Evolutionary conservation across 2,797 vertebrate species (phyloP).

Genomic region (Xenentodon cancila): DNA sequence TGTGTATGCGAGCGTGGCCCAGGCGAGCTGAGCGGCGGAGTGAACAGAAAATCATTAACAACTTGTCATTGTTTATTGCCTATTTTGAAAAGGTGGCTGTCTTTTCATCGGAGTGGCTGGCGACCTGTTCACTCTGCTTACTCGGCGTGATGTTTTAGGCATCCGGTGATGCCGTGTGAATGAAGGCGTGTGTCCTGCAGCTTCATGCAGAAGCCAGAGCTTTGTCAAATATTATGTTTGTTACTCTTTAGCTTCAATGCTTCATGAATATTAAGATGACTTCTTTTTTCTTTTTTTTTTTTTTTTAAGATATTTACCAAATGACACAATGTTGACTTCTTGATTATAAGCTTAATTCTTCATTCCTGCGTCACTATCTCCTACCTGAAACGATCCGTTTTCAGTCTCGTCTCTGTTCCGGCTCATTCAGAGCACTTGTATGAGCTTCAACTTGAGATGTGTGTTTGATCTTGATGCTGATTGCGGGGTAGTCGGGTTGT

Average conservation of each 20-base stretch:
- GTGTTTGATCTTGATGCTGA: constrained; percentile 66
- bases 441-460: constrained; percentile 30
- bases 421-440: constrained; percentile 41
- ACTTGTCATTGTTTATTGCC: constrained; percentile 50
- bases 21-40: constrained; percentile 41
- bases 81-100: constrained; percentile 64
- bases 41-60: constrained; percentile 27
- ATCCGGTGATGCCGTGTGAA: constrained; percentile 66
- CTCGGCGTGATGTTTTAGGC: constrained; percentile 65
- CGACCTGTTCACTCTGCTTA: constrained; percentile 74
- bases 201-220: constrained; percentile 48
- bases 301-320: constrained; percentile 50
- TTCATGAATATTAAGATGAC: constrained; percentile 69
- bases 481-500: constrained; percentile 55
- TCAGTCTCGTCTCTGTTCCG: constrained; percentile 36
- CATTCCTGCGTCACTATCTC: constrained; percentile 69
- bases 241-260: constrained; percentile 69
- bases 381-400: constrained; percentile 50
- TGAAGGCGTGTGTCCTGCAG: constrained; percentile 55
- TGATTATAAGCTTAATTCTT: constrained; percentile 60
- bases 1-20: constrained; percentile 44
- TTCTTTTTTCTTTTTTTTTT: background rate
- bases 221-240: constrained; percentile 68
- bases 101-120: constrained; percentile 71
- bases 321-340: constrained; percentile 43